These are phyloP conservation scores for Caenorhabditis parvicauda DNA, from an alignment of 2,888 invertebrate species.

Conservation along the genomic window DNA sequence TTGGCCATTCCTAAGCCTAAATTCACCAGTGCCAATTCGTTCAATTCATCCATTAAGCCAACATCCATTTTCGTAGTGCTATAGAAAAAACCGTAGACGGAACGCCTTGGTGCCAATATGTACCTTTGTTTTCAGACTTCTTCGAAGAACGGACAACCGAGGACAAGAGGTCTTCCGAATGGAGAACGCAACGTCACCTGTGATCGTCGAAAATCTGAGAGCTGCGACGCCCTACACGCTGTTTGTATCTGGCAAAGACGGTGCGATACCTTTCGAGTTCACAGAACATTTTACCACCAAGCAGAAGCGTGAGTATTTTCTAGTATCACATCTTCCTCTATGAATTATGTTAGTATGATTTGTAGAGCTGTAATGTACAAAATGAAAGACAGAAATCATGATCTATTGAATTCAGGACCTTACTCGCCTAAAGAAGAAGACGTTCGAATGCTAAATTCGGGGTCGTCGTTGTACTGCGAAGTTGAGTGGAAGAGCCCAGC, in stretches of 20 bases:
- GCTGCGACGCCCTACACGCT: slow-evolving; percentile 57
- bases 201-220: slow-evolving; percentile 30
- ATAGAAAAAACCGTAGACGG: too few relatives aligned
- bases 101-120: too few relatives aligned
- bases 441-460: slow-evolving; percentile 44
- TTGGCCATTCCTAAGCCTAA: too few relatives aligned
- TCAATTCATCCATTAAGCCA: too few relatives aligned
- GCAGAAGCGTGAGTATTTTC: slow-evolving; percentile 40
- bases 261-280: slow-evolving; percentile 48
- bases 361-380: background rate
- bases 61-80: too few relatives aligned
- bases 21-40: too few relatives aligned
- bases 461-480: slow-evolving; percentile 47
- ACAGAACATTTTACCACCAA: slow-evolving; percentile 53
- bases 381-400: background rate
- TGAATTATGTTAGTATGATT: background rate
- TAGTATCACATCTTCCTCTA: background rate
- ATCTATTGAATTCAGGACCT: slow-evolving; percentile 35
- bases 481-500: slow-evolving; percentile 58
- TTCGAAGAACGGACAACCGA: slow-evolving; percentile 39
- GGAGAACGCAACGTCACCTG: slow-evolving; percentile 37
- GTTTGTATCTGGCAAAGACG: slow-evolving; percentile 51
- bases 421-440: slow-evolving; percentile 50
- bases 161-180: slow-evolving; percentile 26
- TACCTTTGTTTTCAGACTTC: slow-evolving; percentile 43